A percentile compares a stretch with the other conserved stretches of the same genome.
Evolutionary conservation across 2,888 invertebrate genomes (phyloP).

Genomic region (Ditula angustiorana): DNA sequence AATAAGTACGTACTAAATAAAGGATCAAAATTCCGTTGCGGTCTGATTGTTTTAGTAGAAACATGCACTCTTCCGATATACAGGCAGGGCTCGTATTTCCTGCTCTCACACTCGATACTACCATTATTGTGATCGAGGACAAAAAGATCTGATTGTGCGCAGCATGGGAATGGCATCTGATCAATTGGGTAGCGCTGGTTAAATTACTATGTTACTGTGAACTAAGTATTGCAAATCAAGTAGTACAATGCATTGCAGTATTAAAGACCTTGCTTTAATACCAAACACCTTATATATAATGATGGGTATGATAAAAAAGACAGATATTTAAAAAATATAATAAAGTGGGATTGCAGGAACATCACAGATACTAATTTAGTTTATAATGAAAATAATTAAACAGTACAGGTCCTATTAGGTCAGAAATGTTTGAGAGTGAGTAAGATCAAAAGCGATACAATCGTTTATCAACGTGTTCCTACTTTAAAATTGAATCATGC

Average conservation of each 20-base stretch:
- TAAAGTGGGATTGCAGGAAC: no score
- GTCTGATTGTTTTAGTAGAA: conserved; percentile 85
- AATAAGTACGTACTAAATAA: conserved; percentile 30
- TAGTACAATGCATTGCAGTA: conserved; percentile 1
- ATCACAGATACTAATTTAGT: no score
- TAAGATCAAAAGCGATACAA: no score
- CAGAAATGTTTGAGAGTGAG: no score
- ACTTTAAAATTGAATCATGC: no score
- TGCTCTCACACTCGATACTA: conserved; percentile 87
- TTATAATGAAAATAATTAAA: no score
- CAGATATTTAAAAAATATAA: no score
- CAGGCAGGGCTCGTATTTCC: conserved; percentile 89
- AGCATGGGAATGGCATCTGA: conserved; percentile 66
- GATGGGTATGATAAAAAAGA: no score
- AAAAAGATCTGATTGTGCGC: conserved; percentile 69
- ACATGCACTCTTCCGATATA: conserved; percentile 90
- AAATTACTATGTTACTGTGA: conserved; percentile 27
- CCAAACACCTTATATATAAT: no score
- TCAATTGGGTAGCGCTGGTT: conserved; percentile 27
- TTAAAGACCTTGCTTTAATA: background rate
- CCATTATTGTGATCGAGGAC: conserved; percentile 67
- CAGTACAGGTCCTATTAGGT: no score
- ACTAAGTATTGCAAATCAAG: conserved; percentile 13
- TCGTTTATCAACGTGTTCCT: no score
- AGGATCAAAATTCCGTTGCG: conserved; percentile 70